These are phyloP conservation scores for Gadopsis bispinosus DNA, from an alignment of 2,797 vertebrate genomes.

Conservation along the genomic window DNA sequence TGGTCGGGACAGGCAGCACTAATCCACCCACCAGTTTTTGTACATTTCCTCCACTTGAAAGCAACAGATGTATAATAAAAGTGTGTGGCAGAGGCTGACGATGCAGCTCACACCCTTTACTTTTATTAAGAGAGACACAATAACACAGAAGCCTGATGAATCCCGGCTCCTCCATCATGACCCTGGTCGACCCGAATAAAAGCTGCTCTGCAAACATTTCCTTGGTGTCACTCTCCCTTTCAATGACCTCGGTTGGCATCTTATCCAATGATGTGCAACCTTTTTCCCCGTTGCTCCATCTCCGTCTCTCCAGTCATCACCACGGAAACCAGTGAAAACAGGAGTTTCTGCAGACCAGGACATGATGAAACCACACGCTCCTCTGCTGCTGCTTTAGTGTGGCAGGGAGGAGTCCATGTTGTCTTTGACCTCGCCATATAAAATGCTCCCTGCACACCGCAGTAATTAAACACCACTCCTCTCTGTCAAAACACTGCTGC, in stretches of 20 bases:
- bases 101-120: constrained; percentile 61
- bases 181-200: constrained; percentile 56
- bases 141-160: constrained; percentile 45
- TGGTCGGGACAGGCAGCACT: constrained; percentile 56
- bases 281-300: constrained; percentile 9
- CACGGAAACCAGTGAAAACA: constrained; percentile 60
- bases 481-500: constrained; percentile 40
- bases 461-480: constrained; percentile 62
- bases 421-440: constrained; percentile 69
- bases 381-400: constrained; percentile 49
- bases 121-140: constrained; percentile 76
- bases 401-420: constrained; percentile 63
- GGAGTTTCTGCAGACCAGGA: constrained; percentile 18
- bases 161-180: constrained; percentile 45
- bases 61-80: constrained; percentile 80
- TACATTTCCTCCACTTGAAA: constrained; percentile 78
- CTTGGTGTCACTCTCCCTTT: constrained; percentile 46
- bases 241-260: constrained; percentile 38
- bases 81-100: constrained; percentile 37
- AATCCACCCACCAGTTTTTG: constrained; percentile 59
- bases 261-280: constrained; percentile 40
- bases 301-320: constrained; percentile 44
- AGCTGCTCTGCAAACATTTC: constrained; percentile 60
- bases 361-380: constrained; percentile 50
- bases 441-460: constrained; percentile 64